These are phyloP conservation scores for Eupleurogrammus muticus DNA, from an alignment of 2,797 vertebrate genomes.

Conservation along the genomic window DNA sequence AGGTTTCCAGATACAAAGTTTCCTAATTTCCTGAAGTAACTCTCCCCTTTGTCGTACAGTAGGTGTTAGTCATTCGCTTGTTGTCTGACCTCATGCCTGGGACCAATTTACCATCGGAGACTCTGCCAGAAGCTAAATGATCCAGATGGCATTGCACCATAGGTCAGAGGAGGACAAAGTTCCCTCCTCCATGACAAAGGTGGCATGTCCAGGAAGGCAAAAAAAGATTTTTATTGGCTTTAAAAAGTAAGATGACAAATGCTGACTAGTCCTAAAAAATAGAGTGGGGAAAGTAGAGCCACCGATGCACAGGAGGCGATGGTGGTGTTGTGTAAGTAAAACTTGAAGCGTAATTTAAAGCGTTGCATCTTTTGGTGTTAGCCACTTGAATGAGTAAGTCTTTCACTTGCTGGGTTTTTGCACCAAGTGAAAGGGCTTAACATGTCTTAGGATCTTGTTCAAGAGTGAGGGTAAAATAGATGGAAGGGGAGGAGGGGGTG, in stretches of 20 bases:
- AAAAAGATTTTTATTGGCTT: neutral
- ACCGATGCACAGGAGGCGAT: neutral
- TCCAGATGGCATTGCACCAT: slow-evolving; percentile 23
- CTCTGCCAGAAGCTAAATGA: slow-evolving; percentile 41
- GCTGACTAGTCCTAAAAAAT: neutral
- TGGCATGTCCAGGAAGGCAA: slow-evolving; percentile 12
- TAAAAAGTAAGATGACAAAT: neutral
- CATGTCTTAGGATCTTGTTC: slow-evolving; percentile 14
- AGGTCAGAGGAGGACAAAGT: slow-evolving; percentile 32
- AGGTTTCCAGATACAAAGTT: slow-evolving; percentile 9
- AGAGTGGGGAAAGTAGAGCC: no score
- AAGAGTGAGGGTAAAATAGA: slow-evolving; percentile 26
- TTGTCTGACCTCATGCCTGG: slow-evolving; percentile 34
- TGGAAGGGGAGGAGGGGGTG: neutral
- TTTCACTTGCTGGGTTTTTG: neutral
- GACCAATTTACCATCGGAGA: slow-evolving; percentile 47
- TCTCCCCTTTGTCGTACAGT: slow-evolving; percentile 9
- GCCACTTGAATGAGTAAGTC: neutral
- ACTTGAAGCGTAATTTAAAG: neutral
- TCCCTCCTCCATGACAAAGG: slow-evolving; percentile 15
- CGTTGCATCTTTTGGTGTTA: neutral
- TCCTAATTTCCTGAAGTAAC: slow-evolving; percentile 4
- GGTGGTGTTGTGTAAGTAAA: neutral
- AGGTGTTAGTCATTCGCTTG: slow-evolving; percentile 9
- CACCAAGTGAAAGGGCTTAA: slow-evolving; percentile 14